Percentiles rank a stretch among this genome's conserved stretches.
Conservation (phyloP, 2,797 vertebrate genomes). For the Limnodromus scolopaceus region DNA sequence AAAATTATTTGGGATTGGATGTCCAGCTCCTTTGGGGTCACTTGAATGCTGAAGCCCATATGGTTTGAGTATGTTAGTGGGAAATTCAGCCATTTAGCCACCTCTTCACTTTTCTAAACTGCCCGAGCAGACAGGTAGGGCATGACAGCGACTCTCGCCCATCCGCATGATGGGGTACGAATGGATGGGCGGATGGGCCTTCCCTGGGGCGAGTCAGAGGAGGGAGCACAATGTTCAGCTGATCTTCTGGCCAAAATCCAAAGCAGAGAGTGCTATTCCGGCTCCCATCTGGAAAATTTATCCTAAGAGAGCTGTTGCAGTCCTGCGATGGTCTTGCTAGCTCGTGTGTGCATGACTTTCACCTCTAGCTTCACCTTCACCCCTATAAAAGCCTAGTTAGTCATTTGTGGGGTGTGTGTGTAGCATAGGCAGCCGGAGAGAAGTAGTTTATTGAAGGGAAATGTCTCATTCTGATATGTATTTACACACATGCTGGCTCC, state of each 20-base stretch:
- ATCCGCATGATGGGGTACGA: rapidly evolving
- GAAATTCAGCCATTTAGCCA: background rate
- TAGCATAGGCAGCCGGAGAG: background rate
- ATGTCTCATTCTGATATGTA: background rate
- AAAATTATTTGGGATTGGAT: background rate
- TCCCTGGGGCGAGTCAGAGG: background rate
- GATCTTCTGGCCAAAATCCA: background rate
- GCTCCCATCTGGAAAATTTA: constrained; percentile 40
- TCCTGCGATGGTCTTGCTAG: background rate
- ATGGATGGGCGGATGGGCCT: background rate
- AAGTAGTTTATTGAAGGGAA: constrained; percentile 24
- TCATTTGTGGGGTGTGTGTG: background rate
- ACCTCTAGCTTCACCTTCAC: background rate
- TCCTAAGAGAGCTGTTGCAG: constrained; percentile 6
- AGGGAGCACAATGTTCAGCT: background rate
- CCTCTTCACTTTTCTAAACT: background rate
- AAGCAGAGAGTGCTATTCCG: background rate
- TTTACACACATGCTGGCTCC: background rate
- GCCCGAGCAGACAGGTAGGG: background rate
- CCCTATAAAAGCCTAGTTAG: constrained; percentile 9
- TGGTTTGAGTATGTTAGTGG: background rate
- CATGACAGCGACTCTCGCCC: background rate
- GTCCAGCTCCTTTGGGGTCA: background rate
- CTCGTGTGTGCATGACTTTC: background rate
- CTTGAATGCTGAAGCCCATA: background rate